Evolutionary conservation across 2,797 vertebrate species (phyloP), one percentile per base, ranked within the genome.

Genomic region (Epinephelus coioides): DNA sequence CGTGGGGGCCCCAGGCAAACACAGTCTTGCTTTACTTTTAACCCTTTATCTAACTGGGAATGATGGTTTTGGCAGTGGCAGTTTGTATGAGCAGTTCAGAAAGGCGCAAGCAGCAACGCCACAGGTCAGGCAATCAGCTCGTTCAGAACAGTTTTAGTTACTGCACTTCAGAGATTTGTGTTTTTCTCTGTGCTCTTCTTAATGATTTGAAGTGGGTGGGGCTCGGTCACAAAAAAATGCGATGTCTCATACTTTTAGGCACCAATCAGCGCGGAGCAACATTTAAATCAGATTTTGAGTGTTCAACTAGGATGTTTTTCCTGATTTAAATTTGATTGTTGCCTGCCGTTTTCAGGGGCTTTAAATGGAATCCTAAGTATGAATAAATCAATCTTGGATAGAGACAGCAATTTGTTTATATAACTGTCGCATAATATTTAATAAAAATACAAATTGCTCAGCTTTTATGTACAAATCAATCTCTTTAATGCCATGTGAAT

Each of bases 401-500:
- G n/a, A 66, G 23, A 27, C 25, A 51, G 13, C 23, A 14, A 68
- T 60, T 9, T 23, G 10, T 71, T 57, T 21, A 19, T 23, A 55
- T 43, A 69, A 66, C 46, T 21, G 17, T 27, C 27, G 51, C 40
- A 78, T 40, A 72, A 30, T 44, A 63, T 64, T 43, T 21, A 74
- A 68, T 59, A 43, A 62, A 76, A 60, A 64, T 23, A 21, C 8
- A 69, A 71, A 84, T 69, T 67, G 57, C 69, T 73, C 15, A 23
- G 49, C 70, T 73, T 86, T 30, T 67, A 60, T 61, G 43, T 2
- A 50, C 25, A 73, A 64, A 72, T 68, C 46, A 63, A 59, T 25
- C 19, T 21, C 62, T 61, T 77, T 74, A 82, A 72, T 72, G 8
- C 12, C 43, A 46, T 23, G n/a, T 65, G 38, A 82, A 76, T 59